Evolutionary conservation across 2,113 vertebrate species (phyloP).

Genomic region (Oryzias celebensis): DNA sequence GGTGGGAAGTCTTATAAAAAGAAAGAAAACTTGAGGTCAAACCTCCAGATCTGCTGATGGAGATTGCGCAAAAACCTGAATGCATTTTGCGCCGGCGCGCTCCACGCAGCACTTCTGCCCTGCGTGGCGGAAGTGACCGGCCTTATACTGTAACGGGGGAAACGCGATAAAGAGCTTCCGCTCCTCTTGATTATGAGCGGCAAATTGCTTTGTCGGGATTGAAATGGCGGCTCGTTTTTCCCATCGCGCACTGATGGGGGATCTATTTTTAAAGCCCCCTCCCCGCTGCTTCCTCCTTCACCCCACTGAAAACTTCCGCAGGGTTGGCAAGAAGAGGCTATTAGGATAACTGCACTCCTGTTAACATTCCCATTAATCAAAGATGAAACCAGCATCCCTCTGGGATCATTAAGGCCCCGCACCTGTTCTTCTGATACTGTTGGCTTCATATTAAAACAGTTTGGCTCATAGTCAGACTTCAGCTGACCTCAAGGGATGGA

Average conservation of each 20-base stretch:
- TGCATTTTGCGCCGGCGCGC: neutral
- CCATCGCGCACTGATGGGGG: conserved; percentile 60
- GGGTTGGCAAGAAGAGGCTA: conserved; percentile 63
- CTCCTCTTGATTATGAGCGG: conserved; percentile 69
- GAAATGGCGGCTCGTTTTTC: conserved; percentile 63
- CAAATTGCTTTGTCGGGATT: conserved; percentile 75
- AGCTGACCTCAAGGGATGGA: conserved; percentile 24
- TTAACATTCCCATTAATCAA: conserved; percentile 71
- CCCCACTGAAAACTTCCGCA: conserved; percentile 66
- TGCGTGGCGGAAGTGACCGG: conserved; percentile 37
- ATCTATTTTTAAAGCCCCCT: conserved; percentile 69
- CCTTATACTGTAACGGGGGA: conserved; percentile 61
- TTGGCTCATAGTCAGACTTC: conserved; percentile 24
- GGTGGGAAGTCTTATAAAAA: conserved; percentile 24
- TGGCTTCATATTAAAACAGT: conserved; percentile 26
- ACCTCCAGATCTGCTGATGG: neutral
- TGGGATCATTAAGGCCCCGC: conserved; percentile 60
- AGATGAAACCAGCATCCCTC: conserved; percentile 60
- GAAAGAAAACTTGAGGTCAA: conserved; percentile 38
- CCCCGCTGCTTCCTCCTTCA: conserved; percentile 26
- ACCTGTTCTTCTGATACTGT: conserved; percentile 57
- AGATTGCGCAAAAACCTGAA: neutral
- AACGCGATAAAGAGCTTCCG: conserved; percentile 71
- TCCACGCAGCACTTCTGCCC: neutral
- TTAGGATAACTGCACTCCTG: conserved; percentile 59